Conservation (phyloP, 2,888 invertebrate genomes). For the Allygus modestus region DNA sequence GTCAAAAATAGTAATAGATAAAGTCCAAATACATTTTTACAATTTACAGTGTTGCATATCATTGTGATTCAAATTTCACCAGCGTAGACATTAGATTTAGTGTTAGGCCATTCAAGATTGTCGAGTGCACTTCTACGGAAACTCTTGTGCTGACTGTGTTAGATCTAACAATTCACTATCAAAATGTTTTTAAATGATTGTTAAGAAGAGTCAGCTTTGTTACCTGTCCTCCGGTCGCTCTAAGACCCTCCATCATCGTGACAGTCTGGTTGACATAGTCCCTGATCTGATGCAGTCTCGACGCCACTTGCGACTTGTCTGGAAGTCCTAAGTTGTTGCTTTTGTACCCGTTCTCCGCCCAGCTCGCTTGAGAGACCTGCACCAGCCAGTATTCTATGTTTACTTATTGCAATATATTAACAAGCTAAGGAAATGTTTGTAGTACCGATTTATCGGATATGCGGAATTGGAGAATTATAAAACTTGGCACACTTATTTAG, state of each 20-base stretch:
- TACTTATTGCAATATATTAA: background rate
- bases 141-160: background rate
- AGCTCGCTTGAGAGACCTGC: slow-evolving; percentile 56
- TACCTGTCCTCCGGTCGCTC: slow-evolving; percentile 76
- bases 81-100: too few species aligned
- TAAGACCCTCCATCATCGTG: slow-evolving; percentile 83
- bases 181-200: background rate
- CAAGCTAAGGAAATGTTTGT: too few species aligned
- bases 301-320: slow-evolving; percentile 84
- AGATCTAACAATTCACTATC: background rate
- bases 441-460: too few species aligned
- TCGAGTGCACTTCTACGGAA: background rate
- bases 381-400: background rate
- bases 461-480: too few species aligned
- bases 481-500: too few species aligned
- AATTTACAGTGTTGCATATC: too few species aligned
- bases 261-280: slow-evolving; percentile 85
- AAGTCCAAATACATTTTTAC: too few species aligned
- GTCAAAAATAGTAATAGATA: too few species aligned
- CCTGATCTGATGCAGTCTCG: slow-evolving; percentile 83
- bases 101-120: too few species aligned
- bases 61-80: too few species aligned
- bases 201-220: background rate
- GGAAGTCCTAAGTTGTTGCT: slow-evolving; percentile 58
- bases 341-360: slow-evolving; percentile 59